phyloP scores from a whole-genome alignment of 2,888 invertebrate species.

The Melieria picta region DNA sequence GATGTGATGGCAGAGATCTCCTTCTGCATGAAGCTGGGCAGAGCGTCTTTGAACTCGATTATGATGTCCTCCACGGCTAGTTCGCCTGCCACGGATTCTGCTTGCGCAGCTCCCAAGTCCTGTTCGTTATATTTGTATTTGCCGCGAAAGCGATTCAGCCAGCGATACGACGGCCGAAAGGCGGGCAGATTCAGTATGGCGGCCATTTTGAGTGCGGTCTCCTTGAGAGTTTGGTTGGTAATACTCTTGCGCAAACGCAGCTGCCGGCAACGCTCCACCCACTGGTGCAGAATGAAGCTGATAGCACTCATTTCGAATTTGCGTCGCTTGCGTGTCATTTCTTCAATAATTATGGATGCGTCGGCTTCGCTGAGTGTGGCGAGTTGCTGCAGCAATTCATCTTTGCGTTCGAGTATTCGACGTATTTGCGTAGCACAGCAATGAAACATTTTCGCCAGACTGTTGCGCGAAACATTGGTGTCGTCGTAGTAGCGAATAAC shows the following conservation, averaged over 20 bases:
- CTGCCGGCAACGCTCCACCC: conserved; percentile 61
- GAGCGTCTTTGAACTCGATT: conserved; percentile 58
- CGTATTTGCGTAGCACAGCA: conserved; percentile 64
- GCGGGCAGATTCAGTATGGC: conserved; percentile 58
- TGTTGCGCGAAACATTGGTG: conserved; percentile 61
- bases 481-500: conserved; percentile 63
- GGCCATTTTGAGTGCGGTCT: conserved; percentile 59
- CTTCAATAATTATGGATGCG: conserved; percentile 59
- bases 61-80: conserved; percentile 62
- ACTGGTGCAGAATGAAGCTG: conserved; percentile 61
- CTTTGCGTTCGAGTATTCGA: conserved; percentile 59
- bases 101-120: conserved; percentile 48
- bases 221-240: conserved; percentile 57
- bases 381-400: conserved; percentile 58
- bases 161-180: conserved; percentile 59
- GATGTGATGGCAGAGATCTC: conserved; percentile 55
- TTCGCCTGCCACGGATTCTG: conserved; percentile 44
- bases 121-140: conserved; percentile 60
- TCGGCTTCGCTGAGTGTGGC: conserved; percentile 60
- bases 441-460: conserved; percentile 63
- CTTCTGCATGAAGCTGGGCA: conserved; percentile 63
- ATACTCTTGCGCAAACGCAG: conserved; percentile 54
- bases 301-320: conserved; percentile 64
- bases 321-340: conserved; percentile 61
- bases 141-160: conserved; percentile 60